Evolutionary conservation across 1,140 invertebrate genomes (phyloP).

Genomic region (Melanaphis sacchari): DNA sequence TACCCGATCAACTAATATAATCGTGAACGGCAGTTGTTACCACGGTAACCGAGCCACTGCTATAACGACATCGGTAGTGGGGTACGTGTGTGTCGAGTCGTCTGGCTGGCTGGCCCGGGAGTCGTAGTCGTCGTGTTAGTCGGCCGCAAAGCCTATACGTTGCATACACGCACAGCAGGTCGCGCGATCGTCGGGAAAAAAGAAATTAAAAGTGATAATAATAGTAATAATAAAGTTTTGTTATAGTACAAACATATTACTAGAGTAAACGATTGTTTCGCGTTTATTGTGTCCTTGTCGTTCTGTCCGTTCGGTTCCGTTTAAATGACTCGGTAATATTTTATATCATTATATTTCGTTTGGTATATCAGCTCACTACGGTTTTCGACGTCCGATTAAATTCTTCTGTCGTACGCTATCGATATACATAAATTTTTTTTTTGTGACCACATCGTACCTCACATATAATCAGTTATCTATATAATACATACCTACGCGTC

Average conservation of each 20-base stretch:
- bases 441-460: not conserved
- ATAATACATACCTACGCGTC: not conserved
- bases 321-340: not conserved
- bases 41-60: not conserved
- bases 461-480: not conserved
- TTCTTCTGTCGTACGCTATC: not conserved
- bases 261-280: not conserved
- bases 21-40: not conserved
- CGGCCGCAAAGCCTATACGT: conserved; percentile 29
- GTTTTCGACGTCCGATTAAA: not conserved
- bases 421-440: not conserved
- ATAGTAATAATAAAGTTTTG: not conserved
- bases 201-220: not conserved
- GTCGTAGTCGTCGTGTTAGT: conserved; percentile 36
- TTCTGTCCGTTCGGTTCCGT: not conserved
- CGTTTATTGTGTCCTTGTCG: not conserved
- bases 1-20: not conserved
- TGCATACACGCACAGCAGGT: not conserved
- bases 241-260: not conserved
- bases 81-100: not conserved
- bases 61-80: not conserved
- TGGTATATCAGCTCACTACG: too few relatives aligned
- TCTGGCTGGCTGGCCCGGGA: conserved; percentile 20
- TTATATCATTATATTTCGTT: not conserved
- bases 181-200: not conserved